Conservation (phyloP, 2,888 invertebrate genomes). For the Cantharis flavilabris region DNA sequence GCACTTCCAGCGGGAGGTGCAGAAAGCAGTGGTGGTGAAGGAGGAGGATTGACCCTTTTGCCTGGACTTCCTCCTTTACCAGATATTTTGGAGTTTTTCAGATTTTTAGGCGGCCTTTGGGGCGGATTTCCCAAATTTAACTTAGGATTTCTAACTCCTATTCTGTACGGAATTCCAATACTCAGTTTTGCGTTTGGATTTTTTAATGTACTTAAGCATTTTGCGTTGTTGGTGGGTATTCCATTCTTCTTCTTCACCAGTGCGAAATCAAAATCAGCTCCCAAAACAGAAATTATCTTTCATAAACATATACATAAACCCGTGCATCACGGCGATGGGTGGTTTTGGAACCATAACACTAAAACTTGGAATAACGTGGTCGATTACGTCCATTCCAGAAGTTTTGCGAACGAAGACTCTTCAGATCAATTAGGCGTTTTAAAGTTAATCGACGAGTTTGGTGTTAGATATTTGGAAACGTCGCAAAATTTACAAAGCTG, state of each 20-base stretch:
- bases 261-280: conserved; percentile 36
- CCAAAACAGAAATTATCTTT: conserved; percentile 37
- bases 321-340: conserved; percentile 57
- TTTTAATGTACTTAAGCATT: conserved; percentile 64
- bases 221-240: conserved; percentile 64
- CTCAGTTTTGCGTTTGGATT: conserved; percentile 66
- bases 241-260: conserved; percentile 55
- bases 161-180: conserved; percentile 63
- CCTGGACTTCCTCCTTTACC: conserved; percentile 37
- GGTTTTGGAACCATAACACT: conserved; percentile 63
- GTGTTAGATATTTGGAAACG: conserved; percentile 48
- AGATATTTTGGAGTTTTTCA: conserved; percentile 43
- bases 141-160: conserved; percentile 53
- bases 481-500: conserved; percentile 20
- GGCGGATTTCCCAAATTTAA: conserved; percentile 35
- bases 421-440: neutral
- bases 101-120: conserved; percentile 40
- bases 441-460: conserved; percentile 47
- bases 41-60: conserved; percentile 41
- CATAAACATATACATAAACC: conserved; percentile 51
- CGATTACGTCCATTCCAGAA: conserved; percentile 31
- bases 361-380: conserved; percentile 60
- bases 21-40: conserved; percentile 32
- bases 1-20: conserved; percentile 17
- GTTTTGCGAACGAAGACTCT: neutral